Base-by-base conservation (phyloP, 1,140 invertebrate species). In the Trachymyrmex cornetzi region DNA sequence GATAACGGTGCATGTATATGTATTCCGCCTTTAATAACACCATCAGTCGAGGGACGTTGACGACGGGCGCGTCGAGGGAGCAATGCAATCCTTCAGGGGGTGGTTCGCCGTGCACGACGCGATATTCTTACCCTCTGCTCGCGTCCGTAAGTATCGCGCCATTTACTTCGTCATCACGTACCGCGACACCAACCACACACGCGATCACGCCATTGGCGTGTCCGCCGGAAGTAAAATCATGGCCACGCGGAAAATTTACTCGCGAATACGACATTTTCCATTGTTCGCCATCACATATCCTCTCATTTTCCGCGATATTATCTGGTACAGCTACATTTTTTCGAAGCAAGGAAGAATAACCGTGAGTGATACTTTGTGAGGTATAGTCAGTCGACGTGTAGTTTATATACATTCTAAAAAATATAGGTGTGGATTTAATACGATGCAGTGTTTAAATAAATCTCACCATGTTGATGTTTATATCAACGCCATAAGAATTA, bases 201-300 rank as follows among this genome's bases (percentile, higher is more conserved):
- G 91, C 89, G 88, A 93, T 93, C 92, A 93, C 86, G 91, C 87
- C 79, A 91, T 79, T 88, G 59, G 67, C 89, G 88, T 92, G 91
- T 92, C 75, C 61, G 67, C 63, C 48, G 89, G 86, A 92, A 89
- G 87, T 82, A 85, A 92, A 92, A 92, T 91, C 91, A 91, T 69
- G 87, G 72, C 87, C 80, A 80, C 71, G 88, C 81, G 86, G 66
- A 90, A 91, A 85, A 71, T 48, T 61, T 34, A 38, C 61, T 57
- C 66, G 63, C 63, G 55, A 80, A 88, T 69, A 79, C 34, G 6
- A 34, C 30, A 22, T 57, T 64, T 63, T 19, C 55, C 22, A 61
- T 75, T 63, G 24, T 74, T 48, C 55, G 9, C n/a, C 16, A 19
- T 61, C 19, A 30, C 24, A 22, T 7, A 12, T 30, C 24, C 19